phyloP scores from a whole-genome alignment of 2,888 invertebrate genomes.

The Gymnoscelis rufifasciata region DNA sequence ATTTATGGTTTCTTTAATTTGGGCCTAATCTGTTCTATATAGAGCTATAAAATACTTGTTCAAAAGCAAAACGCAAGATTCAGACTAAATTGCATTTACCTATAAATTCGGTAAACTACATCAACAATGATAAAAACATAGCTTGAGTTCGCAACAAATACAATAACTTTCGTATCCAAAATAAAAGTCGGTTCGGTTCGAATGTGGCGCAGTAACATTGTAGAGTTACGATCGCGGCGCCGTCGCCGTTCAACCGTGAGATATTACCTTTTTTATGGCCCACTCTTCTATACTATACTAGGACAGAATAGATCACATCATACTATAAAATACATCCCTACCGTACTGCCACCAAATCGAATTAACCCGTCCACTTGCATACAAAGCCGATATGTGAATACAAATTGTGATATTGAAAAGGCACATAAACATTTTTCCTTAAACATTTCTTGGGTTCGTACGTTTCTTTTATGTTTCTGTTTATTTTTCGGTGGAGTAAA shows the following conservation, averaged over 20 bases:
- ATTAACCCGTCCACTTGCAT: constrained; percentile 79
- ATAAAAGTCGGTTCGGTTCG: constrained; percentile 62
- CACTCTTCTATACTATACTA: constrained; percentile 75
- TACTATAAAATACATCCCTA: constrained; percentile 78
- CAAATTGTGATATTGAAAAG: constrained; percentile 69
- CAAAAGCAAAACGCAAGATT: too few species aligned
- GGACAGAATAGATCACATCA: constrained; percentile 78
- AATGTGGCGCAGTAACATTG: constrained; percentile 72
- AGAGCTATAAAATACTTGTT: too few species aligned
- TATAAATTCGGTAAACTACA: too few species aligned
- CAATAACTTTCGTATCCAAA: constrained; percentile 59
- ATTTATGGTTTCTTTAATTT: too few species aligned
- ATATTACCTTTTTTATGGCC: constrained; percentile 78
- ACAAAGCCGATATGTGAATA: constrained; percentile 72
- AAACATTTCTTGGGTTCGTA: constrained; percentile 34
- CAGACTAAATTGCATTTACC: too few species aligned
- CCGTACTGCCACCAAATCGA: constrained; percentile 71
- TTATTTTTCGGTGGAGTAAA: constrained; percentile 21
- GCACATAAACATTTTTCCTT: constrained; percentile 63
- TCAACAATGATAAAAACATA: constrained; percentile 11
- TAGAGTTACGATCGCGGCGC: constrained; percentile 75
- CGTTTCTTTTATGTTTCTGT: constrained; percentile 33
- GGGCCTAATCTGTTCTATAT: too few species aligned
- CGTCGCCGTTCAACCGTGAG: constrained; percentile 75
- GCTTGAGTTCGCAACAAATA: constrained; percentile 31